Evolutionary conservation across 2,888 invertebrate genomes (phyloP), one percentile per base, ranked within the genome.

Genomic region (Reticulitermes lucifugus): DNA sequence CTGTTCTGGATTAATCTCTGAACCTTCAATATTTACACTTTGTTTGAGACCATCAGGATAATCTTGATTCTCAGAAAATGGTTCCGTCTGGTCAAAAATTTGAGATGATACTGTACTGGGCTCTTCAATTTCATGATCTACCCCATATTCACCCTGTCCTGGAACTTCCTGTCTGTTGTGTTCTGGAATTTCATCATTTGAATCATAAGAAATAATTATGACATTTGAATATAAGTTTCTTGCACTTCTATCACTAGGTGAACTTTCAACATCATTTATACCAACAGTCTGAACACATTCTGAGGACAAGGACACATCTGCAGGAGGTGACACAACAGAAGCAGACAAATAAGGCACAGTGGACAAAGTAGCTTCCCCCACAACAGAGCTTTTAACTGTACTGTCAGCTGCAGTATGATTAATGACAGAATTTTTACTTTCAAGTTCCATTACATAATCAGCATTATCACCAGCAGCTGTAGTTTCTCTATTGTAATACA

Each of bases 191-290:
- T 77, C 77, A 77, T 35, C 46, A 25, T 77, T 46, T 46, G 77
- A 77, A 46, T 46, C 46, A 77, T 46, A 46, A n/a, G 77, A 51
- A 46, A 77, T 22, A 21, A 77, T 18, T 46, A 77, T 51, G 12
- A 77, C 51, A 77, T 77, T 77, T 41, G 77, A 46, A 46, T 77
- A 77, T 10, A 51, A 43, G n/a, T 65, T 25, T 65, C 65, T 65
- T 25, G 65, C 65, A 65, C 65, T 25, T 7, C 65, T 65, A 14
- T 25, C 25, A n/a, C 65, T 65, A 25, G 25, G 65, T 65, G 65
- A 65, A 1, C 25, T 65, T n/a, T 1, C 5, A 4, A 65, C 25
- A 25, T 25, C n/a, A 12, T 65, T 65, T 65, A 14, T n/a, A 65
- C 14, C 25, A 14, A 1, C 6, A 65, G 65, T n/a, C n/a, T 9